phyloP scores from a whole-genome alignment of 1,140 invertebrate genomes.

The Rhynchophorus ferrugineus region DNA sequence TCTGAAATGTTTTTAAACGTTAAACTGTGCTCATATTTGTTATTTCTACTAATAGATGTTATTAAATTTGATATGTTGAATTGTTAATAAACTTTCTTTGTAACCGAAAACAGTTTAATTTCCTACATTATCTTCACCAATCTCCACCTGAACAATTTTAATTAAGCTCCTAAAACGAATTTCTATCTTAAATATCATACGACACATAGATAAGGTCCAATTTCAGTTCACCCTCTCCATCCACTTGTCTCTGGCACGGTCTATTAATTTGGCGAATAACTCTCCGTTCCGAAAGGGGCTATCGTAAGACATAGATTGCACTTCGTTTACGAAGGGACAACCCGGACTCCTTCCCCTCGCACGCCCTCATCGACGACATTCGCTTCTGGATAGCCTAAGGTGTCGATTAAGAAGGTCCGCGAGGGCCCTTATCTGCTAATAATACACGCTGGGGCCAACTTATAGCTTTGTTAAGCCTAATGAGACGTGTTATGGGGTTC shows the following conservation, averaged over 20 bases:
- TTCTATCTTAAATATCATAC: too few relatives aligned
- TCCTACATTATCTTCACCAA: too few relatives aligned
- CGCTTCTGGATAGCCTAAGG: constrained; percentile 17
- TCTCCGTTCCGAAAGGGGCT: constrained; percentile 7
- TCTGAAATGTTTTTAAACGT: too few relatives aligned
- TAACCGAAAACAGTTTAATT: too few relatives aligned
- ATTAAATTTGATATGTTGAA: too few relatives aligned
- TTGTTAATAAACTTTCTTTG: too few relatives aligned
- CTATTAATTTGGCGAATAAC: constrained; percentile 20
- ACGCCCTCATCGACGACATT: constrained; percentile 1
- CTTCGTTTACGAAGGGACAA: constrained; percentile 16
- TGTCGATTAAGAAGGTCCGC: constrained; percentile 21
- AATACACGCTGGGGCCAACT: constrained; percentile 15
- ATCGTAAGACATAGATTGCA: constrained; percentile 19
- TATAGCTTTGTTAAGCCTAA: constrained; percentile 15
- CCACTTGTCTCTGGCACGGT: constrained; percentile 8
- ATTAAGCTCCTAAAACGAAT: too few relatives aligned
- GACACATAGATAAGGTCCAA: not conserved
- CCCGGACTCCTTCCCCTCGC: constrained; percentile 7
- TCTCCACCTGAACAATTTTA: too few relatives aligned
- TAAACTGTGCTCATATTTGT: too few relatives aligned
- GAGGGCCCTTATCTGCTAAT: constrained; percentile 21
- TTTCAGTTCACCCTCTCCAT: not conserved
- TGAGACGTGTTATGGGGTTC: constrained; percentile 19
- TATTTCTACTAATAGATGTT: too few relatives aligned